Percentiles rank a stretch among this genome's conserved stretches.
Conservation (phyloP, 2,113 vertebrate genomes). For the Ovibos moschatus region DNA sequence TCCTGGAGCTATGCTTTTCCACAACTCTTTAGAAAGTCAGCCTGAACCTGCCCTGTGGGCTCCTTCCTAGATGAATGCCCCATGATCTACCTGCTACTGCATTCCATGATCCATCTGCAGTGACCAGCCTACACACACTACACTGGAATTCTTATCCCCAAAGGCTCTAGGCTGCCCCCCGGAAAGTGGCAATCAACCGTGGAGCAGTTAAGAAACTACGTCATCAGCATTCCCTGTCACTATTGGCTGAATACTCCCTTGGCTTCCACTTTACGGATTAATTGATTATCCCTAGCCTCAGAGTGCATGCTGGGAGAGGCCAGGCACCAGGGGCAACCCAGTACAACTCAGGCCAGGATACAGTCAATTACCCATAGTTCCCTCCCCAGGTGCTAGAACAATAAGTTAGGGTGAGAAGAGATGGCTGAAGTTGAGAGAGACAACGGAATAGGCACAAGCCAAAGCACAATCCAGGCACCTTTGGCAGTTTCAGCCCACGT, state of each 20-base stretch:
- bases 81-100: not conserved
- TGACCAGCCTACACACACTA: not conserved
- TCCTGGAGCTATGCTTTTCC: not conserved
- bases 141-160: not conserved
- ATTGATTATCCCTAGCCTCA: not conserved
- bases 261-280: no score
- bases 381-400: no score
- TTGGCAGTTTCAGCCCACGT: not conserved
- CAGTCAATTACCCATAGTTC: not conserved
- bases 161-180: not conserved
- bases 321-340: no score
- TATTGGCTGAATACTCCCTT: not conserved
- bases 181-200: not conserved
- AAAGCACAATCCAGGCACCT: not conserved
- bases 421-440: no score
- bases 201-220: not conserved
- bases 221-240: not conserved
- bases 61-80: not conserved
- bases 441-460: not conserved
- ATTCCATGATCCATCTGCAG: not conserved
- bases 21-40: not conserved
- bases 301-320: not conserved
- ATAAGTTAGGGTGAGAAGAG: not conserved
- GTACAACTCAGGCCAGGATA: not conserved
- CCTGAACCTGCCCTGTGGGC: not conserved